A percentile compares a stretch with the other conserved stretches of the same genome.
Evolutionary conservation across 2,797 vertebrate species (phyloP).

Genomic region (Peromyscus aztecus): DNA sequence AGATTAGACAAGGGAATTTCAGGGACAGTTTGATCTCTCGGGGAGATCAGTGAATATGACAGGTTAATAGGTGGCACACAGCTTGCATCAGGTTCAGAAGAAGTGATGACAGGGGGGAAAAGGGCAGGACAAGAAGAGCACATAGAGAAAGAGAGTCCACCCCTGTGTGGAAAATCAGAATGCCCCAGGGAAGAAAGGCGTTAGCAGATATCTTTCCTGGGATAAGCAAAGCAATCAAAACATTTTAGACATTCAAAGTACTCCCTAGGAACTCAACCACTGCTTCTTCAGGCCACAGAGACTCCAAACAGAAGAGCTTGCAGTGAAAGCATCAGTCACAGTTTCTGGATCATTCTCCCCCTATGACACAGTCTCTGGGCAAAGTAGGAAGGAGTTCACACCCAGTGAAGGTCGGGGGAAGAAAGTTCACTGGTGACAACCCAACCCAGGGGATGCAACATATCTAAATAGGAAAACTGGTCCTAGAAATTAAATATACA

Average conservation of each 20-base stretch:
- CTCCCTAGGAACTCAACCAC: background rate
- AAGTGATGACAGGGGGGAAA: conserved; percentile 73
- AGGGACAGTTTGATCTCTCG: conserved; percentile 81
- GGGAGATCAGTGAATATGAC: conserved; percentile 84
- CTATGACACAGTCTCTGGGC: background rate
- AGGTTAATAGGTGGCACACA: conserved; percentile 81
- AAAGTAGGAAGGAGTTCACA: background rate
- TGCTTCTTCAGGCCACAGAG: background rate
- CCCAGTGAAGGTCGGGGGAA: conserved; percentile 2
- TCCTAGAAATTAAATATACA: background rate
- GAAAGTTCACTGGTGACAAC: background rate
- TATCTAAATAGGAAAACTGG: background rate
- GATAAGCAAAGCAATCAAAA: conserved; percentile 55
- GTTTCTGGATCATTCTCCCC: background rate
- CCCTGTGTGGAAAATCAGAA: conserved; percentile 60
- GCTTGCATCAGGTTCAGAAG: conserved; percentile 78
- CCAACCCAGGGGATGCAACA: background rate
- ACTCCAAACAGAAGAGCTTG: background rate
- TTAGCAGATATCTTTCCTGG: conserved; percentile 19
- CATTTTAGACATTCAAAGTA: background rate
- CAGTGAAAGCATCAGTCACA: background rate
- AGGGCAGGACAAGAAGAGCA: conserved; percentile 65
- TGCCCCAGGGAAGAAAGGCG: conserved; percentile 22
- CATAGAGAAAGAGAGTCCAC: conserved; percentile 55
- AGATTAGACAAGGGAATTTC: conserved; percentile 81